Conservation (phyloP, 23 tunicate genomes). For the Halocynthia aurantium region DNA sequence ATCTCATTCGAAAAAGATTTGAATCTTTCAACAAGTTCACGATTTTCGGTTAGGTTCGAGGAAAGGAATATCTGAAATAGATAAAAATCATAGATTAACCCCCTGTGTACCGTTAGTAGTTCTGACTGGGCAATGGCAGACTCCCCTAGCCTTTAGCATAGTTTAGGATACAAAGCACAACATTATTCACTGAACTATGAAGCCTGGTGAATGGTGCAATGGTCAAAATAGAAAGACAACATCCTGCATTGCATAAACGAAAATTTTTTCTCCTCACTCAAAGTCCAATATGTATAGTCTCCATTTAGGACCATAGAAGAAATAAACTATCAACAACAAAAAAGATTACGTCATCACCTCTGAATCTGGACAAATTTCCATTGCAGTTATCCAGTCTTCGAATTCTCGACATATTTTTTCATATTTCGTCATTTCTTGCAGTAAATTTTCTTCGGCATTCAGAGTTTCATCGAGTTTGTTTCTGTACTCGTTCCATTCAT, state of each 20-base stretch:
- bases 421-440: constrained; percentile 45
- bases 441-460: constrained; percentile 5
- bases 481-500: constrained; percentile 70
- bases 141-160: no score
- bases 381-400: constrained; percentile 61
- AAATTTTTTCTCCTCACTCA: no score
- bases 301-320: no score
- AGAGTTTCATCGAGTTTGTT: constrained; percentile 33
- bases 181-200: no score
- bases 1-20: constrained; percentile 52
- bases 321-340: no score
- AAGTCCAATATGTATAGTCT: no score
- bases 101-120: no score
- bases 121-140: no score
- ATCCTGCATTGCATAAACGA: no score
- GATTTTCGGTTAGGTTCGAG: constrained; percentile 42
- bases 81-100: neutral
- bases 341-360: constrained; percentile 17
- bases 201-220: no score
- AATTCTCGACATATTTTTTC: constrained; percentile 49
- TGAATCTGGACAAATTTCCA: constrained; percentile 71
- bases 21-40: constrained; percentile 36
- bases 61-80: constrained; percentile 45
- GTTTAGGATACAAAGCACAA: no score
- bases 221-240: no score